Evolutionary conservation across 2,888 invertebrate species (phyloP), one percentile per base, ranked within the genome.

Genomic region (Sesamia inferens): DNA sequence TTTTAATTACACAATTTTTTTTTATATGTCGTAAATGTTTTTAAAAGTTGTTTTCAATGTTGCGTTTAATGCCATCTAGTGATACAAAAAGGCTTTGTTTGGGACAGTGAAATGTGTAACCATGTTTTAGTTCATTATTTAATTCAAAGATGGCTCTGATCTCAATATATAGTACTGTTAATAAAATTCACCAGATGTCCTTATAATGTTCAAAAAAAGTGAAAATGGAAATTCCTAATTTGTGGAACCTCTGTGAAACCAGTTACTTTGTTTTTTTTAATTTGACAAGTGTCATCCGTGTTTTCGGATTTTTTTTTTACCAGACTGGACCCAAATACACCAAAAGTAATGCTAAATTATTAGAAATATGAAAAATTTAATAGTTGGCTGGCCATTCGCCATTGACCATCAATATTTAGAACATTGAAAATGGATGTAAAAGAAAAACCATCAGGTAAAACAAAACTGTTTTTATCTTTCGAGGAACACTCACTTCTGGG

Each of bases 61-160:
- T 81, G 19, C 8, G 5, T 54, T 55, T 55, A 78, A 22, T 8
- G 82, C 16, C 77, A 78, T 68, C 77, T 78, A 59, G 68, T 42
- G 57, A 10, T 16, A 57, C 6, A 14, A 22, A n/a, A 10, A 0
- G 4, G 42, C 19, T 42, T 24, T 13, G 5, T 3, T 58, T 7
- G 10, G 2, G 14, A 22, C 0, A 5, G 8, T 8, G 10, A 16
- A 42, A 54, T 0, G 14, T 48, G 19, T 31, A n/a, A 5, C 0
- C 11, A 31, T 19, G 4, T 1, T n/a, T 16, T 61, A 76, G 61
- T 65, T 48, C 13, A 48, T 1, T 0, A 22, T 0, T 10, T 4
- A 0, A 16, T 31, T 11, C 22, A 81, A 6, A 76, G 76, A 65
- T 75, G 76, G 55, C 64, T 24, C 81, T 81, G 14, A 47, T 14